Percentiles rank a stretch among this genome's conserved stretches.
Evolutionary conservation across 2,797 vertebrate species (phyloP).

Genomic region (Alectoris magna): DNA sequence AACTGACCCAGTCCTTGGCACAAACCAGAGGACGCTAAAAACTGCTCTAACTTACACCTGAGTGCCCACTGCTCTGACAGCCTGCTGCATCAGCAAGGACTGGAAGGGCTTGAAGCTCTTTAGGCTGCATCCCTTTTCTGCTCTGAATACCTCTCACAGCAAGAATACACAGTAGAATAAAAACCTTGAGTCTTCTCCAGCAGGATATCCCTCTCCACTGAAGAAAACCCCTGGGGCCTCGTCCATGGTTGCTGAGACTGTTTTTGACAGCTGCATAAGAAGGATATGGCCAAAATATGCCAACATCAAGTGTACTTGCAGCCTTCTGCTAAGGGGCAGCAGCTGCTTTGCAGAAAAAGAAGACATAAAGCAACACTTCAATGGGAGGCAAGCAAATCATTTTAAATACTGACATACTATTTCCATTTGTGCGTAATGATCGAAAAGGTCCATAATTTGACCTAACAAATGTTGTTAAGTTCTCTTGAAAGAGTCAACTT

Average conservation of each 20-base stretch:
- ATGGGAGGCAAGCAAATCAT: background rate
- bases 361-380: background rate
- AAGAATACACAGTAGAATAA: background rate
- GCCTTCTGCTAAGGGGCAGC: background rate
- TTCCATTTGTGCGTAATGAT: background rate
- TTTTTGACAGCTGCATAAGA: background rate
- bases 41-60: constrained; percentile 6
- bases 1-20: constrained; percentile 20
- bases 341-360: background rate
- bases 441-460: background rate
- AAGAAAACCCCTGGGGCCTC: background rate
- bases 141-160: background rate
- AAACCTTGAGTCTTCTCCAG: constrained; percentile 4
- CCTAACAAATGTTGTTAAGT: background rate
- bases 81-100: constrained; percentile 8
- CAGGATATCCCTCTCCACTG: constrained; percentile 1
- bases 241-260: background rate
- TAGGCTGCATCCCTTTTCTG: background rate
- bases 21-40: background rate
- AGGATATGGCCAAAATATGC: background rate
- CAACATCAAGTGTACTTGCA: accelerated
- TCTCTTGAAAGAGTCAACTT: background rate
- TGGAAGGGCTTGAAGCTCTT: background rate
- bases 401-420: background rate
- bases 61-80: accelerated